phyloP scores from a whole-genome alignment of 2,888 invertebrate genomes.

The Orthonevra nobilis region DNA sequence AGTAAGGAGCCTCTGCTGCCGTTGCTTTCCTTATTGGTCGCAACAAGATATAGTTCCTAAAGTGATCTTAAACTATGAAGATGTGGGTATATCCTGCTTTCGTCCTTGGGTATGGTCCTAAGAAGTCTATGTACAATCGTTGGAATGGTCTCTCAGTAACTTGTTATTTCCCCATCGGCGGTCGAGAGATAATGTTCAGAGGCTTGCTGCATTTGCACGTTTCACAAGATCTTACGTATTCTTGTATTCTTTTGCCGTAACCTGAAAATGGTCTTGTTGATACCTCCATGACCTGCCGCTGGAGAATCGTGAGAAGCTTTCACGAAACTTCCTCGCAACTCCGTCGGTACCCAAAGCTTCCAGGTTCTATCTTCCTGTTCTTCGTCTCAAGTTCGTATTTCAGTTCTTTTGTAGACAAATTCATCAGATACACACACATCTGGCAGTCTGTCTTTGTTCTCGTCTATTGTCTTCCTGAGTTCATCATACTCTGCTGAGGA shows the following conservation, averaged over 20 bases:
- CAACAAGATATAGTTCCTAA: background rate
- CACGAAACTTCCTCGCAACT: background rate
- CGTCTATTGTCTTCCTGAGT: too few species aligned
- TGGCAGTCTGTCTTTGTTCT: too few species aligned
- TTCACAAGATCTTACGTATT: background rate
- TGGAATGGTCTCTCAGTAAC: too few species aligned
- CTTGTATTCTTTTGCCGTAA: background rate
- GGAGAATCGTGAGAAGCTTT: background rate
- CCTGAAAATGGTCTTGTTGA: background rate
- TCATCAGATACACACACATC: too few species aligned
- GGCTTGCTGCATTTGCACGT: background rate
- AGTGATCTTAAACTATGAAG: background rate
- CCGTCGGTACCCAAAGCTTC: background rate
- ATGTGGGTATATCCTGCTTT: background rate
- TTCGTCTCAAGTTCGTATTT: too few species aligned
- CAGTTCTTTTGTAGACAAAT: too few species aligned
- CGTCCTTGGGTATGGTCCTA: too few species aligned
- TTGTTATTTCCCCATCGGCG: too few species aligned
- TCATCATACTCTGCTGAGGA: too few species aligned
- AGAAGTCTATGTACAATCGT: too few species aligned
- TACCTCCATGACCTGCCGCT: background rate
- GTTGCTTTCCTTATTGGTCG: background rate
- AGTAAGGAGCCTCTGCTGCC: conserved; percentile 4
- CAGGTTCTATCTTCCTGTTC: background rate
- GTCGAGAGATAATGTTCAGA: too few species aligned